Conservation (phyloP, 2,113 vertebrate species). For the Scophthalmus maximus region DNA sequence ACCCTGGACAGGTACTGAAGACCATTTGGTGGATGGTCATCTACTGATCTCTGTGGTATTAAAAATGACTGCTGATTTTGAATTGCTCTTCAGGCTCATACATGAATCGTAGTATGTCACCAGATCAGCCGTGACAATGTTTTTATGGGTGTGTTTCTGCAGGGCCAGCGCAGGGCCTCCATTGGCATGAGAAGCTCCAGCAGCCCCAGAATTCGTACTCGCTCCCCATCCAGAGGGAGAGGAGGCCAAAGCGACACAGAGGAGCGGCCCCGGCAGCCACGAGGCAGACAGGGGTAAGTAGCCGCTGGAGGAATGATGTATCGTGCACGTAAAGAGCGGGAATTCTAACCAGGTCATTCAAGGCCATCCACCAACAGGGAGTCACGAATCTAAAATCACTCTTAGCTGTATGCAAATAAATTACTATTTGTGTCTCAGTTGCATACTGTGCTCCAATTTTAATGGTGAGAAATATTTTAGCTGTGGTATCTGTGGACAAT, state of each 20-base stretch:
- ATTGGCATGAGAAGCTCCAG: slow-evolving; percentile 90
- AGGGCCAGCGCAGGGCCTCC: slow-evolving; percentile 81
- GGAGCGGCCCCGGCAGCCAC: slow-evolving; percentile 83
- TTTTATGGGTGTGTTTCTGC: slow-evolving; percentile 9
- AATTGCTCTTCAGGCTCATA: not conserved
- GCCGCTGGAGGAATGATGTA: not conserved
- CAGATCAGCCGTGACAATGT: not conserved
- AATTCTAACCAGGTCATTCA: slow-evolving; percentile 26
- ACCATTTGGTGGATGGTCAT: slow-evolving; percentile 5
- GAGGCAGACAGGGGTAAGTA: slow-evolving; percentile 86
- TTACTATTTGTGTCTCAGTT: slow-evolving; percentile 33
- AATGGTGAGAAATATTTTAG: slow-evolving; percentile 18
- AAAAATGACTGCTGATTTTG: not conserved
- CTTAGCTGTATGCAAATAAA: slow-evolving; percentile 17
- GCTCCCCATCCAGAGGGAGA: slow-evolving; percentile 89
- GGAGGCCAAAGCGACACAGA: slow-evolving; percentile 85
- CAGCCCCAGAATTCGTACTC: slow-evolving; percentile 89
- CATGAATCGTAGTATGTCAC: not conserved
- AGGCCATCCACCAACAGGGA: slow-evolving; percentile 4
- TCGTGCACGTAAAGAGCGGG: not conserved
- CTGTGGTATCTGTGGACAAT: not conserved
- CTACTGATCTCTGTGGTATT: slow-evolving; percentile 24
- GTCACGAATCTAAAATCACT: slow-evolving; percentile 25
- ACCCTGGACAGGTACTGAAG: slow-evolving; percentile 74
- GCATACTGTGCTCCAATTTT: slow-evolving; percentile 24